Base-by-base conservation (phyloP, 2,797 vertebrate species). In the Urosaurus nigricauda region DNA sequence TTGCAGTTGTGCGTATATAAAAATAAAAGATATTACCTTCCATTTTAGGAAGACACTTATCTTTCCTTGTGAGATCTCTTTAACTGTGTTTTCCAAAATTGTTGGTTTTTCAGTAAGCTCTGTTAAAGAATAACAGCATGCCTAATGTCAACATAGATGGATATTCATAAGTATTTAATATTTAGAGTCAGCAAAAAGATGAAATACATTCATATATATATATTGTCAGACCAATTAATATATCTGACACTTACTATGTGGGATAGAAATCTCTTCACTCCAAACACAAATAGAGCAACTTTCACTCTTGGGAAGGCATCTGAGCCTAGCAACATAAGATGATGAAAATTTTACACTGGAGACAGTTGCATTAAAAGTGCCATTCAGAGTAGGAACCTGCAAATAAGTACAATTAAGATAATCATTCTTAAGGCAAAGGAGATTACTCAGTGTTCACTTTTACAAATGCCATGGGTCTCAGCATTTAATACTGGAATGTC, bases 1-100 rank as follows among this genome's bases (percentile, higher is more conserved):
- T 13, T 70, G 63, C 32, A 51, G 43, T 71, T 83, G 37, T 14
- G 11, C 5, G 5, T 43, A 21, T 70, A 81, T 87, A 83, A 56
- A 80, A 84, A 24, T 0, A 0, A 89, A 88, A 53, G 85, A 81
- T 21, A 24, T 88, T 96, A 98, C 98, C 98, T 96, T 94, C 98
- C 98, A 98, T 60, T 91, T 93, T 73, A 98, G 70, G 58, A 91
- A 90, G 63, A 98, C 24, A 13, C 87, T 92, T 92, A 96, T 96
- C 60, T 87, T 84, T 82, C 97, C 98, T 85, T 92, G 90, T 90
- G 65, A 87, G 51, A 83, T 83, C 73, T 82, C 21, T 12, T 91
- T 63, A n/a, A 94, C 94, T 51, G 86, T 2, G 29, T 93, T 73
- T 17, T 89, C 35, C 70, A 94, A 91, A 85, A 97, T 93, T 58